Evolutionary conservation across 2,888 invertebrate genomes (phyloP).

Genomic region (Drosophila acutilabella): DNA sequence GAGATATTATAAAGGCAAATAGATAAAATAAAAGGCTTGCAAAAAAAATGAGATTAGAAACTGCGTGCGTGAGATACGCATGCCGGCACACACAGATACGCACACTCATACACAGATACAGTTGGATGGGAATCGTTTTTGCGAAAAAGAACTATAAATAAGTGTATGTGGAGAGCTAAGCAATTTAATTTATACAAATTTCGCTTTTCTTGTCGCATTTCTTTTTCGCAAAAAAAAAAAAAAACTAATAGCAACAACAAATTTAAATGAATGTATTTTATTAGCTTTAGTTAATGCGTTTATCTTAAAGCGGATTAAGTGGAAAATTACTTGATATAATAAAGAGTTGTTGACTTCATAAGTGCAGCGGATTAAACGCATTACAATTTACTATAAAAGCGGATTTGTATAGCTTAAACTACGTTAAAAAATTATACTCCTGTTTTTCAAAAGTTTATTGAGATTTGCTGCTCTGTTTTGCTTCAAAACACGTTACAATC

Average conservation of each 20-base stretch:
- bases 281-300: slow-evolving; percentile 16
- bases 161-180: slow-evolving; percentile 22
- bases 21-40: slow-evolving; percentile 20
- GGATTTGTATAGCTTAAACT: neutral
- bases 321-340: slow-evolving; percentile 42
- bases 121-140: slow-evolving; percentile 26
- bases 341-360: slow-evolving; percentile 3
- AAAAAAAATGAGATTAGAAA: slow-evolving; percentile 53
- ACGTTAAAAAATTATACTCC: slow-evolving; percentile 2
- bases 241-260: neutral
- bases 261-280: slow-evolving; percentile 15
- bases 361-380: slow-evolving; percentile 7
- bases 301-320: slow-evolving; percentile 28
- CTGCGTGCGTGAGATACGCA: slow-evolving; percentile 48
- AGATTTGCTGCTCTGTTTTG: slow-evolving; percentile 17
- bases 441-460: slow-evolving; percentile 1
- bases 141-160: slow-evolving; percentile 61
- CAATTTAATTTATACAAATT: slow-evolving; percentile 57
- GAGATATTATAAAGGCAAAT: slow-evolving; percentile 38
- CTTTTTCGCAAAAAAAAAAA: neutral
- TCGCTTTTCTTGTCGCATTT: slow-evolving; percentile 41
- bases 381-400: slow-evolving; percentile 3
- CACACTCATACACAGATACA: slow-evolving; percentile 11
- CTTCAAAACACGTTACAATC: slow-evolving; percentile 32
- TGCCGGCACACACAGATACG: slow-evolving; percentile 27